phyloP scores from a whole-genome alignment of 2,113 vertebrate genomes.

The Regulus satrapa region DNA sequence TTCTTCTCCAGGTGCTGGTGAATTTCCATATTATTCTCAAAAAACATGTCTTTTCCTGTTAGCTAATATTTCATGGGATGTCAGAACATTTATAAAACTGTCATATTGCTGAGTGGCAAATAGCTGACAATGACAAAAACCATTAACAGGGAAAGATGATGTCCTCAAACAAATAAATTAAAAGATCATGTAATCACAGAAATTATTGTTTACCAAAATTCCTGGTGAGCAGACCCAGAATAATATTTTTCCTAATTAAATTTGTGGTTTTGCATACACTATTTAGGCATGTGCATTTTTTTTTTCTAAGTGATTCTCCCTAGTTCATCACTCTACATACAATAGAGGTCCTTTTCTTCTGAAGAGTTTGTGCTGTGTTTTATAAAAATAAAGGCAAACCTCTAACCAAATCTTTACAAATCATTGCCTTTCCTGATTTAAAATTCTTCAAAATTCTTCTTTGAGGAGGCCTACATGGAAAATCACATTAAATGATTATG shows the following conservation, averaged over 20 bases:
- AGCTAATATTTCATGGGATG: conserved; percentile 30
- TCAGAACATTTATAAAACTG: conserved; percentile 30
- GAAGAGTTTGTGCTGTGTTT: background rate
- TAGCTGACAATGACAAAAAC: background rate
- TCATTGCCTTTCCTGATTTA: background rate
- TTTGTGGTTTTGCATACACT: background rate
- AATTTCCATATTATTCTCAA: conserved; percentile 5
- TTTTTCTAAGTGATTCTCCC: background rate
- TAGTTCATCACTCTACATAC: background rate
- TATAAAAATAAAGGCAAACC: background rate
- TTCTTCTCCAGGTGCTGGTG: background rate
- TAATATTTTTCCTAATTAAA: background rate
- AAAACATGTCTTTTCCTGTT: conserved; percentile 12
- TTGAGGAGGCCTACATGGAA: background rate
- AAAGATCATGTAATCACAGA: background rate
- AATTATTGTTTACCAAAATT: conserved; percentile 1
- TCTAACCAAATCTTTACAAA: background rate
- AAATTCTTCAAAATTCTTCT: background rate
- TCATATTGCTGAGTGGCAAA: background rate
- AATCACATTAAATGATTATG: background rate
- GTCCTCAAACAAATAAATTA: background rate
- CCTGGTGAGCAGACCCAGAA: background rate
- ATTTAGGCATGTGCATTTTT: background rate
- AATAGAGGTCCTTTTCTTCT: background rate
- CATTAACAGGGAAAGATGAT: background rate